Conservation (phyloP, 2,797 vertebrate genomes). For the Peromyscus aztecus region DNA sequence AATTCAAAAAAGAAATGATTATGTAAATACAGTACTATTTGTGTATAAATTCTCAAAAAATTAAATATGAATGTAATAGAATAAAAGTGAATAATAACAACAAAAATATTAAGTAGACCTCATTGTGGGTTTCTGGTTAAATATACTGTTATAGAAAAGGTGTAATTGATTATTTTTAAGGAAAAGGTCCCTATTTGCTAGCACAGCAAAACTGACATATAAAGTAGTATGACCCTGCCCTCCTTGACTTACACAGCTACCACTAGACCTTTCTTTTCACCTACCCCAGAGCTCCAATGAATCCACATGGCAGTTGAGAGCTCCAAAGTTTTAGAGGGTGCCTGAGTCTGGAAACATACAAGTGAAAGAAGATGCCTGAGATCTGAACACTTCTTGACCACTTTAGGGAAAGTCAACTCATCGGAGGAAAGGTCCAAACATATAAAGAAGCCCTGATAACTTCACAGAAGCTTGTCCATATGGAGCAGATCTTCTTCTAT, state of each 20-base stretch:
- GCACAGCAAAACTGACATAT: not conserved
- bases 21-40: not conserved
- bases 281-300: not conserved
- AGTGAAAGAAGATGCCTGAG: not conserved
- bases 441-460: not conserved
- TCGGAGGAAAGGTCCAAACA: not conserved
- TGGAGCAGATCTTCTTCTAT: not conserved
- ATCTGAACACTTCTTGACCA: not conserved
- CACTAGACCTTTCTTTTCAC: not conserved
- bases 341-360: not conserved
- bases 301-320: not conserved
- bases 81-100: not conserved
- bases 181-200: not conserved
- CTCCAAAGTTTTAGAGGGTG: not conserved
- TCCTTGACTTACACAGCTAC: not conserved
- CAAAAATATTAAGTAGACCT: not conserved
- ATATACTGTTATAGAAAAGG: not conserved
- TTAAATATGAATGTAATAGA: not conserved
- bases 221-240: not conserved
- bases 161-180: not conserved
- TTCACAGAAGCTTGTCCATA: not conserved
- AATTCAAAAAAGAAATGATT: too few relatives aligned
- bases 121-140: not conserved
- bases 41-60: not conserved
- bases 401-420: not conserved